Conservation (phyloP, 2,888 invertebrate species). For the Drosophila acutilabella region DNA sequence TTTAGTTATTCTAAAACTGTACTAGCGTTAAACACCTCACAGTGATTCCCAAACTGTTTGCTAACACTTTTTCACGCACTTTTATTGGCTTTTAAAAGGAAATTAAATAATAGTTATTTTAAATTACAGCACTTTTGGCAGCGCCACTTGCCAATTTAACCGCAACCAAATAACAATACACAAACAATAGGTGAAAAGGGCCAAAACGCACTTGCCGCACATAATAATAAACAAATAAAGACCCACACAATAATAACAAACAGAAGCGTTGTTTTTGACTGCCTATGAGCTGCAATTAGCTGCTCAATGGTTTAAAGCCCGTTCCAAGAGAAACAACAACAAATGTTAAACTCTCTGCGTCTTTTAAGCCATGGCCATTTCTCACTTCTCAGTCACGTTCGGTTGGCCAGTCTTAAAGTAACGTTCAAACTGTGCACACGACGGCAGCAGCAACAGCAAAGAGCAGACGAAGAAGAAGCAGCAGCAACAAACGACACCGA, state of each 20-base stretch:
- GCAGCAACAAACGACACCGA: constrained; percentile 2
- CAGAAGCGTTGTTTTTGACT: constrained; percentile 13
- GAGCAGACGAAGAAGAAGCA: constrained; percentile 26
- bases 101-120: constrained; percentile 8
- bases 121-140: constrained; percentile 23
- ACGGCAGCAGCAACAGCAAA: constrained; percentile 20
- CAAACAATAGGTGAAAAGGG: constrained; percentile 16
- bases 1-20: neutral
- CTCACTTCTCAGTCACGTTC: constrained; percentile 43
- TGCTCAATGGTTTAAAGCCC: constrained; percentile 42
- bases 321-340: constrained; percentile 3
- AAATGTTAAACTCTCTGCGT: constrained; percentile 42
- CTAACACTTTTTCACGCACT: neutral
- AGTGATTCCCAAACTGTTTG: neutral
- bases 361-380: constrained; percentile 48
- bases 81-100: constrained; percentile 5
- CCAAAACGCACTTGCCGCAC: constrained; percentile 32
- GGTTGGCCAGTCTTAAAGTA: constrained; percentile 68
- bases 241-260: constrained; percentile 18
- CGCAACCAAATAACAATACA: constrained; percentile 22
- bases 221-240: constrained; percentile 56
- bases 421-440: constrained; percentile 71
- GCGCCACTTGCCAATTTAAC: constrained; percentile 15
- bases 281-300: constrained; percentile 58
- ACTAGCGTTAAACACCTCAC: neutral